These are phyloP conservation scores for Gastracanthus pulcherrimus DNA, from an alignment of 2,888 invertebrate species.

Conservation along the genomic window DNA sequence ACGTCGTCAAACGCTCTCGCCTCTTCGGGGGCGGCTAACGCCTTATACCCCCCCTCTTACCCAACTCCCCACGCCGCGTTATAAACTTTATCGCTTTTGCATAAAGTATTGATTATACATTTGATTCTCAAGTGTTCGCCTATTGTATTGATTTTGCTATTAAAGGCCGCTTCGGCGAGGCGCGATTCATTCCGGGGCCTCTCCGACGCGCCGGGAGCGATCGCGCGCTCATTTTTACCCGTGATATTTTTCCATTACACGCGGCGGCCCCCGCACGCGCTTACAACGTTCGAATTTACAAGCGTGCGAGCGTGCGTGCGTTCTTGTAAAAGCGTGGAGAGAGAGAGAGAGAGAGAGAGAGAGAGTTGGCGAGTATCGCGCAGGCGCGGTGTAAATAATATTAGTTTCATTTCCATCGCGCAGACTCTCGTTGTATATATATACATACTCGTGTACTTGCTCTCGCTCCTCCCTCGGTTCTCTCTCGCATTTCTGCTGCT, in stretches of 20 bases:
- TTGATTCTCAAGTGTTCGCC: conserved; percentile 57
- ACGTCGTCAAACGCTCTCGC: background rate
- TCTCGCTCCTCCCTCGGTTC: too few species aligned
- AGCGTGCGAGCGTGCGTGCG: too few species aligned
- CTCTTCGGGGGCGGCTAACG: background rate
- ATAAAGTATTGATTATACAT: conserved; percentile 61
- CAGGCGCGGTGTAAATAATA: too few species aligned
- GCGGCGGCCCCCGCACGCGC: background rate
- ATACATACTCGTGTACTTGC: too few species aligned
- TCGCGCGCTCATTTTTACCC: conserved; percentile 2
- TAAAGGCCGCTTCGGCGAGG: background rate
- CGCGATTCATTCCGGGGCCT: background rate
- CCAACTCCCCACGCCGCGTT: background rate
- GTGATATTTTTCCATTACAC: conserved; percentile 39
- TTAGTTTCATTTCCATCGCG: too few species aligned
- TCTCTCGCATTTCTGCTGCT: too few species aligned
- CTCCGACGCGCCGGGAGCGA: background rate
- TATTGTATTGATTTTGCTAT: conserved; percentile 59
- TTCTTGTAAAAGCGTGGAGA: background rate
- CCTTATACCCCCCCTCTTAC: background rate
- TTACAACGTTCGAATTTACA: conserved; percentile 55
- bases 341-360: too few species aligned
- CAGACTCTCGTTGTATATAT: too few species aligned
- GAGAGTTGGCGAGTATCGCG: background rate
- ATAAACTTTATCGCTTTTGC: conserved; percentile 60